Conservation (phyloP, 2,113 vertebrate species). For the Panthera tigris region DNA sequence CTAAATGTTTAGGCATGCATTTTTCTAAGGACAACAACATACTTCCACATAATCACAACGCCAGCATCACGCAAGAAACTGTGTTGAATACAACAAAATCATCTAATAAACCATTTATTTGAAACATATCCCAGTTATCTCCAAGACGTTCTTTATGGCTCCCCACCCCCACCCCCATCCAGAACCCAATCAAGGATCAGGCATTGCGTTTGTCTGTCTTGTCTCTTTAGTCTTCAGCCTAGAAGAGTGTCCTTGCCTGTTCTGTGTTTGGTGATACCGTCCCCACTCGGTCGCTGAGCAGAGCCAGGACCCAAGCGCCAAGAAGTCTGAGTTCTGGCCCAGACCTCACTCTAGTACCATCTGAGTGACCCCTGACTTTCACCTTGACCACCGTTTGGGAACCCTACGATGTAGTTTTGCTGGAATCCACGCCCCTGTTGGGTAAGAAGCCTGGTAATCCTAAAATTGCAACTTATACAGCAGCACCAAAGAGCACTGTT, state of each 20-base stretch:
- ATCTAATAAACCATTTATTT: neutral
- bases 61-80: neutral
- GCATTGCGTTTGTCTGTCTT: neutral
- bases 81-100: neutral
- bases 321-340: neutral
- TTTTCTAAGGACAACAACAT: neutral
- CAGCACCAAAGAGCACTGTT: neutral
- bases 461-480: neutral
- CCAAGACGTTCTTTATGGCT: neutral
- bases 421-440: neutral
- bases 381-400: neutral
- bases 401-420: accelerated
- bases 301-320: neutral
- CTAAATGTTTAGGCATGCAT: neutral
- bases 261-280: neutral
- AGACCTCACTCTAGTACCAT: neutral
- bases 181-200: neutral
- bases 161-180: neutral
- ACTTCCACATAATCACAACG: neutral
- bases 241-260: neutral
- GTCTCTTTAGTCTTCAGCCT: neutral
- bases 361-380: neutral
- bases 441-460: neutral
- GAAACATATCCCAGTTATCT: neutral
- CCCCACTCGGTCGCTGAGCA: neutral